phyloP scores from a whole-genome alignment of 2,797 vertebrate species.

The Eurystomus glaucurus region DNA sequence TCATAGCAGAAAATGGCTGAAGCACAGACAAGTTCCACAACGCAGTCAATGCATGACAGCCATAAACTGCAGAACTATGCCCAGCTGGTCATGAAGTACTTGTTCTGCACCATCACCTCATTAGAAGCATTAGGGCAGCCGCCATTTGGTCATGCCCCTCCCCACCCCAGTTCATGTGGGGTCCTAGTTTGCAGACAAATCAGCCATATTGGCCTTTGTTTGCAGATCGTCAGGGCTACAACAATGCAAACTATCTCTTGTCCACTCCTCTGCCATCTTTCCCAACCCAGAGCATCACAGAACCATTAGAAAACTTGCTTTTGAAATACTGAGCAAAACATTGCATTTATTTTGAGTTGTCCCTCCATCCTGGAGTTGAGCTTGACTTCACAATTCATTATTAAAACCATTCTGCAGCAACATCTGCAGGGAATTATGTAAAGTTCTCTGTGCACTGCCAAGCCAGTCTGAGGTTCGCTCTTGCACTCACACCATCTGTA shows the following conservation, averaged over 20 bases:
- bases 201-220: not conserved
- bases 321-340: conserved; percentile 58
- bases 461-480: conserved; percentile 57
- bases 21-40: not conserved
- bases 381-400: conserved; percentile 67
- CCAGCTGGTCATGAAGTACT: not conserved
- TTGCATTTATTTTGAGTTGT: conserved; percentile 45
- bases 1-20: not conserved
- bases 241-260: not conserved
- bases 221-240: not conserved
- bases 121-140: not conserved
- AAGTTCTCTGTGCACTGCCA: conserved; percentile 67
- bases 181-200: not conserved
- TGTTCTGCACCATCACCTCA: not conserved
- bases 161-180: not conserved
- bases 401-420: conserved; percentile 73
- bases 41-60: not conserved
- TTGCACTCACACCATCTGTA: conserved; percentile 71
- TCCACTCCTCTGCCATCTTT: not conserved
- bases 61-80: not conserved
- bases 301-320: conserved; percentile 9
- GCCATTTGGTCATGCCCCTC: not conserved
- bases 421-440: conserved; percentile 78
- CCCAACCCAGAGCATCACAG: not conserved
- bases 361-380: conserved; percentile 27